Base-by-base conservation (phyloP, 2,113 vertebrate genomes). In the Perccottus glenii region DNA sequence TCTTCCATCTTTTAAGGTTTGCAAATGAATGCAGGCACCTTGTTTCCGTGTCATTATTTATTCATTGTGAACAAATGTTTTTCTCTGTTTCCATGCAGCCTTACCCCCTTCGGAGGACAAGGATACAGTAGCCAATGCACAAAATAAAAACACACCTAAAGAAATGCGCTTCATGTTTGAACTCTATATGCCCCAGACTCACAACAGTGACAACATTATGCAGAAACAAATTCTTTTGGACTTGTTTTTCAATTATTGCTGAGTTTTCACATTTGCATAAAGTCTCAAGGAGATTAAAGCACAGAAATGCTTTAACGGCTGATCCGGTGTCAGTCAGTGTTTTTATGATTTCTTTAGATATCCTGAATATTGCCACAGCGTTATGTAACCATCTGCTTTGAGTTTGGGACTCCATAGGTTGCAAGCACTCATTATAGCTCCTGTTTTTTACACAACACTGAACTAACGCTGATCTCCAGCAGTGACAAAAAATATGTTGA, bases 21-120 rank as follows among this genome's bases (percentile, higher is more conserved):
- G 78, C 73, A 91, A 90, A 92, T 86, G 72, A 88, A 83, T 88
- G 83, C 68, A 66, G 78, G 77, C 74, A 88, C 78, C 75, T 87
- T 73, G 62, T 88, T 88, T 75, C 61, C 61, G 83, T 72, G 32
- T 90, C 81, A 90, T 93, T 79, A 89, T 78, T 90, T 89, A 91
- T 92, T 92, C 82, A 91, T 89, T 75, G 59, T 58, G 64, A 81
- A 67, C 80, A 90, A 90, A 88, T 91, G 81, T 89, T 88, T 88
- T 79, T 60, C 77, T 88, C 67, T 84, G 69, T 75, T 71, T 73
- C 61, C 72, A 66, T 53, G 1, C 53, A 49, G 42, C 60, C 47
- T 75, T 77, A 60, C 73, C 58, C 64, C 70, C 64, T 83, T 75
- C 75, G 77, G 60, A 79, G 76, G 64, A 70, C 61, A 53, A 43